Evolutionary conservation across 2,797 vertebrate species (phyloP), one percentile per base, ranked within the genome.

Genomic region (Schizopygopsis pylzovi): DNA sequence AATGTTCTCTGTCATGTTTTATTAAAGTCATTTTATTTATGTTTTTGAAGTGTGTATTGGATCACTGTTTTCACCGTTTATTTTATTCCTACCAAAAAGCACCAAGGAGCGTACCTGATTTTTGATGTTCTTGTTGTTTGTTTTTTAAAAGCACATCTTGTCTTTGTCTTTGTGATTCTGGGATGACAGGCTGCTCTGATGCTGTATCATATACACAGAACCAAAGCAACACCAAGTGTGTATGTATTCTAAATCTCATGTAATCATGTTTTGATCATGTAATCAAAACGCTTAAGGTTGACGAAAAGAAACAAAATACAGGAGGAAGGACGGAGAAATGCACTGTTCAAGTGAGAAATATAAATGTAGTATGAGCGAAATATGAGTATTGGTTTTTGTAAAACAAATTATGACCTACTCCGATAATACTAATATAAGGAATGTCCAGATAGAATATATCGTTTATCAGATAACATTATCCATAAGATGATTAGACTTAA

Each of bases 391-490:
- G 49, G 0, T 70, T 70, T 61, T 52, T n/a, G 45, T 16, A n/a
- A 68, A 52, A 41, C 33, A 41, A 65, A 65, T n/a, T 20, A 6
- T 52, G 5, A 80, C 41, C 56, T 80, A 33, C 16, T 49, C 33
- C 4, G 49, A 56, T 82, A 52, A n/a, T 54, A 54, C 28, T 3
- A 47, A 33, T 28, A n/a, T 43, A 61, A 61, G 16, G 4, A 67
- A 49, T 61, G 39, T 6, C 39, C 63, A 33, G 33, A 7, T 39
- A 67, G 18, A 63, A 16, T 22, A 13, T 43, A 10, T 65, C 4
- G 61, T 82, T 71, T 56, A n/a, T 54, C n/a, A 59, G 49, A 72
- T 59, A 59, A 43, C 37, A 65, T 49, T 33, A 65, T 67, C 43
- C n/a, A 45, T 13, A 67, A 67, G 25, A 49, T 45, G 41, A 67